Percentiles rank a stretch among this genome's conserved stretches.
Evolutionary conservation across 2,797 vertebrate genomes (phyloP).

Genomic region (Calcarius lapponicus): DNA sequence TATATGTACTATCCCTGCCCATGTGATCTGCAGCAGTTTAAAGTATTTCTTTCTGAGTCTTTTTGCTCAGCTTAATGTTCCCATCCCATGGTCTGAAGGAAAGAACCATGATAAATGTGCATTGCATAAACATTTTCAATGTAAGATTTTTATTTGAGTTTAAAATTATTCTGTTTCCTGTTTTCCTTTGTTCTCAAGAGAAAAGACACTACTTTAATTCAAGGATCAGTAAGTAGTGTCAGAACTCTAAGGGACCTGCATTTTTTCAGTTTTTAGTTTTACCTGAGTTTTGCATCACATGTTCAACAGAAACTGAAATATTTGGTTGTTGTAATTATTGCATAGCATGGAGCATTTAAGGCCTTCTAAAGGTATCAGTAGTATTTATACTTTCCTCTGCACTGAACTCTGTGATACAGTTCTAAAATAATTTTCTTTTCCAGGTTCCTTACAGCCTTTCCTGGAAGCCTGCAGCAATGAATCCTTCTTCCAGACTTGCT

Average conservation of each 20-base stretch:
- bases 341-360: background rate
- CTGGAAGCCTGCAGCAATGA: slow-evolving; percentile 86
- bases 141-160: background rate
- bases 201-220: background rate
- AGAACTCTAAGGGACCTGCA: background rate
- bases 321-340: background rate
- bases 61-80: background rate
- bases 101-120: background rate
- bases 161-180: background rate
- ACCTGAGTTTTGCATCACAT: background rate
- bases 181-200: background rate
- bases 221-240: background rate
- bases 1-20: background rate
- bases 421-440: background rate
- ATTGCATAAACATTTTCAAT: background rate
- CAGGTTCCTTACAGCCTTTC: slow-evolving; percentile 82
- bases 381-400: background rate
- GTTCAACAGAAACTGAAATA: background rate
- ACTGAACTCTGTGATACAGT: background rate
- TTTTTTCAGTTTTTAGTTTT: background rate
- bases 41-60: background rate
- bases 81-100: background rate
- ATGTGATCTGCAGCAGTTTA: background rate
- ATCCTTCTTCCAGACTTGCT: slow-evolving; percentile 83
- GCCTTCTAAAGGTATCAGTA: background rate